Percentiles rank a stretch among this genome's conserved stretches.
phyloP scores from a whole-genome alignment of 2,113 vertebrate genomes.

The Eidolon helvum region DNA sequence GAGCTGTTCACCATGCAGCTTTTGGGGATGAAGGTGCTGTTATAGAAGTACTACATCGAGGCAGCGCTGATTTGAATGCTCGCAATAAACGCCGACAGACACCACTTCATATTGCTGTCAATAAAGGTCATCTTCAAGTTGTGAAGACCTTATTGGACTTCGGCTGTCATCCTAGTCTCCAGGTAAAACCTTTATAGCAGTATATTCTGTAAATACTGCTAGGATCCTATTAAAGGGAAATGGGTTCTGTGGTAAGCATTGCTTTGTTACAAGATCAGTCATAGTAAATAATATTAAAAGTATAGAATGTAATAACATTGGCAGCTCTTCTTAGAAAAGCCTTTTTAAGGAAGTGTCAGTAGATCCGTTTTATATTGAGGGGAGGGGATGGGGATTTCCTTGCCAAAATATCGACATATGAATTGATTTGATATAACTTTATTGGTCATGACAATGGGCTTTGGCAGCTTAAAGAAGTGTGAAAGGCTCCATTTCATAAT shows the following conservation, averaged over 20 bases:
- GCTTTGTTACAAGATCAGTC: not conserved
- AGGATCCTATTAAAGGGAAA: not conserved
- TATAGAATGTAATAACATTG: not conserved
- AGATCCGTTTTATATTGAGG: not conserved
- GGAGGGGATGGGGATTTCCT: not conserved
- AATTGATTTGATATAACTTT: constrained; percentile 4
- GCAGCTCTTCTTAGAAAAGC: not conserved
- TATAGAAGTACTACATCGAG: constrained; percentile 97
- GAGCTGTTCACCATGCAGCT: constrained; percentile 97
- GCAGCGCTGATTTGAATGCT: constrained; percentile 96
- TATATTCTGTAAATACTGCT: not conserved
- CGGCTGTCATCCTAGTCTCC: constrained; percentile 98
- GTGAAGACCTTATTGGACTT: constrained; percentile 98
- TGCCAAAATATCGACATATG: not conserved
- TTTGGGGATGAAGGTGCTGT: constrained; percentile 98
- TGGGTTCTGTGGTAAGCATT: not conserved
- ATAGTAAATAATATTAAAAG: not conserved
- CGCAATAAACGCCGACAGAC: constrained; percentile 98
- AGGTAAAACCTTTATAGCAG: constrained; percentile 84
- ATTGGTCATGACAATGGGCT: not conserved
- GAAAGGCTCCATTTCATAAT: not conserved
- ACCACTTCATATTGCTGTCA: constrained; percentile 97
- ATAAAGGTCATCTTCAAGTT: constrained; percentile 98
- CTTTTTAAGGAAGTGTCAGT: not conserved
- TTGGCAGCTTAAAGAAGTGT: not conserved